Conservation (phyloP, 1,140 invertebrate genomes). For the Drosophila pseudoobscura region DNA sequence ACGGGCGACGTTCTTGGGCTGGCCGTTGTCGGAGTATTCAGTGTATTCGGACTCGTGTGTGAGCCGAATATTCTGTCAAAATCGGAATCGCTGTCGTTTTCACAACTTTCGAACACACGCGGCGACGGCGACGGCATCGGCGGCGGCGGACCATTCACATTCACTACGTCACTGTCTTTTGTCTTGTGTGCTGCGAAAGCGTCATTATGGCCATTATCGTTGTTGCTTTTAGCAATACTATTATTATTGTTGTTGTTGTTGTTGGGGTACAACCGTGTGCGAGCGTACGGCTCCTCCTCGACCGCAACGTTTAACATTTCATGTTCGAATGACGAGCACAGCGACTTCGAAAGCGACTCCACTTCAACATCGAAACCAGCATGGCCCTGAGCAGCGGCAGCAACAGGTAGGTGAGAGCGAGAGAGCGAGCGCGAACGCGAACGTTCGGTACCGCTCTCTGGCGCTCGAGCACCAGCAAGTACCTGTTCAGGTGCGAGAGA, state of each 20-base stretch:
- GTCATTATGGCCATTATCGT: constrained; percentile 59
- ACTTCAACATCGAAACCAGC: constrained; percentile 58
- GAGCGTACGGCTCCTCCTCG: constrained; percentile 72
- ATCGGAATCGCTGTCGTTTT: constrained; percentile 83
- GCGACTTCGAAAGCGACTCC: constrained; percentile 37
- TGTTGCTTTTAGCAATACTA: constrained; percentile 41
- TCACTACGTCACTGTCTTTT: constrained; percentile 68
- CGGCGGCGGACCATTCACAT: constrained; percentile 51
- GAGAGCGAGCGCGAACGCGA: constrained; percentile 13
- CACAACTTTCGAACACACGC: constrained; percentile 71
- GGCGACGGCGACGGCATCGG: constrained; percentile 32
- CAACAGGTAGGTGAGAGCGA: constrained; percentile 56
- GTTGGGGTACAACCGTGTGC: constrained; percentile 33
- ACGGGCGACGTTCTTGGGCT: background rate
- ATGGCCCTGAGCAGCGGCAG: constrained; percentile 38
- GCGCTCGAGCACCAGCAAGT: constrained; percentile 22
- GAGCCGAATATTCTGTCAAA: constrained; percentile 72
- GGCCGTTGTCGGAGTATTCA: constrained; percentile 7
- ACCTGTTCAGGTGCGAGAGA: constrained; percentile 60
- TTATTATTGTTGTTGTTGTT: constrained; percentile 35
- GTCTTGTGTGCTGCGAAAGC: constrained; percentile 79
- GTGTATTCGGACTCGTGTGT: constrained; percentile 25
- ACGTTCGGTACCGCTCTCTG: constrained; percentile 26
- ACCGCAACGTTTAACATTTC: constrained; percentile 82
- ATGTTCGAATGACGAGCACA: constrained; percentile 73